phyloP scores from a whole-genome alignment of 2,888 invertebrate genomes.

The Smittia aterrima region DNA sequence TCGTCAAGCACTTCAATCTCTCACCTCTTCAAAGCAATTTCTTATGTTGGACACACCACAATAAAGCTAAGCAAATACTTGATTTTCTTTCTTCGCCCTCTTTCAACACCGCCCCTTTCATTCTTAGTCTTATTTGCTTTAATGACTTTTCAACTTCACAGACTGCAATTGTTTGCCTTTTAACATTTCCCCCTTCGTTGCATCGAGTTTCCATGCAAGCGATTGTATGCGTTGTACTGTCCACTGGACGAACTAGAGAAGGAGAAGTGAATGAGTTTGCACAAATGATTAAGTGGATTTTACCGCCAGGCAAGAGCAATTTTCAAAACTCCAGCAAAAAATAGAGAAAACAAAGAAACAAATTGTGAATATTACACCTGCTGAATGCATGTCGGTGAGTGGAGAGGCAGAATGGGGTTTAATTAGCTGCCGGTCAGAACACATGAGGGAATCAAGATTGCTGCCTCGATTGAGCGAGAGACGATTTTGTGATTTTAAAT shows the following conservation, averaged over 20 bases:
- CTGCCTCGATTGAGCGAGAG: not conserved
- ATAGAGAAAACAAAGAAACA: slow-evolving; percentile 2
- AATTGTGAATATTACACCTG: slow-evolving; percentile 11
- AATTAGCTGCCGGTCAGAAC: slow-evolving; percentile 7
- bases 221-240: too few relatives aligned
- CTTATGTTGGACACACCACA: too few relatives aligned
- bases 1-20: too few relatives aligned
- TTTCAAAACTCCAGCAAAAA: not conserved
- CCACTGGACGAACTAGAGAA: not conserved
- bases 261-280: not conserved
- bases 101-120: not conserved
- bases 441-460: not conserved
- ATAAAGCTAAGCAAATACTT: not conserved
- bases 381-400: not conserved
- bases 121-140: not conserved
- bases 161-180: slow-evolving; percentile 6
- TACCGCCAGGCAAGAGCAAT: slow-evolving; percentile 8
- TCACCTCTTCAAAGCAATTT: too few relatives aligned
- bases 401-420: not conserved
- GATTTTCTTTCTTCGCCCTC: not conserved
- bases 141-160: slow-evolving; percentile 8
- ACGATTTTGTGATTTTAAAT: not conserved
- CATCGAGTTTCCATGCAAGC: not conserved
- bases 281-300: slow-evolving; percentile 11
- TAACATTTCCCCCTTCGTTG: not conserved